A percentile compares a stretch with the other conserved stretches of the same genome.
phyloP scores from a whole-genome alignment of 2,113 vertebrate species.

The Cynoglossus semilaevis region DNA sequence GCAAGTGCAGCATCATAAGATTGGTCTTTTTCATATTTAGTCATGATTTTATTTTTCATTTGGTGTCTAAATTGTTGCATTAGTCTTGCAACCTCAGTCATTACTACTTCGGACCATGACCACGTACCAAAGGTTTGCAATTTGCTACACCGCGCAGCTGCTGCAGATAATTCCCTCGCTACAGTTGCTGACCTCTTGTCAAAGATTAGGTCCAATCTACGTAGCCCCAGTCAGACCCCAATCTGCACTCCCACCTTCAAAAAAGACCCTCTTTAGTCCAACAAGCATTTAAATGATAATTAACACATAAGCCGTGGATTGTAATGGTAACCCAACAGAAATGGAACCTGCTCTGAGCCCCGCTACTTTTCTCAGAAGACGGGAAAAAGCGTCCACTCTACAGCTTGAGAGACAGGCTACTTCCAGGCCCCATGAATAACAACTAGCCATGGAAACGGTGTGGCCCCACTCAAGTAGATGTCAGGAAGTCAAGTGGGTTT shows the following conservation, averaged over 20 bases:
- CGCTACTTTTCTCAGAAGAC: slow-evolving; percentile 40
- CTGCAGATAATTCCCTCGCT: slow-evolving; percentile 45
- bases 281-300: slow-evolving; percentile 81
- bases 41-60: no score
- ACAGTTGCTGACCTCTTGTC: slow-evolving; percentile 53
- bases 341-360: slow-evolving; percentile 37
- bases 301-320: slow-evolving; percentile 65
- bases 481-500: slow-evolving; percentile 80
- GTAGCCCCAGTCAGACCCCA: slow-evolving; percentile 36
- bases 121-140: not conserved
- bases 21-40: no score
- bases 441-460: slow-evolving; percentile 66
- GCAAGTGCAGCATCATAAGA: no score
- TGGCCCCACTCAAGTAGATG: slow-evolving; percentile 71
- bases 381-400: slow-evolving; percentile 55
- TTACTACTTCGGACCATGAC: not conserved
- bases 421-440: slow-evolving; percentile 70
- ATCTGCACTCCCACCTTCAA: slow-evolving; percentile 48
- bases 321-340: slow-evolving; percentile 44
- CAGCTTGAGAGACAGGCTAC: slow-evolving; percentile 64
- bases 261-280: slow-evolving; percentile 49
- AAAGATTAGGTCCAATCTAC: slow-evolving; percentile 45
- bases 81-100: no score
- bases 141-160: slow-evolving; percentile 44
- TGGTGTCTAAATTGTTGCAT: no score